Base-by-base conservation (phyloP, 92 coral and sea anemone genomes). In the Muricea muricata region DNA sequence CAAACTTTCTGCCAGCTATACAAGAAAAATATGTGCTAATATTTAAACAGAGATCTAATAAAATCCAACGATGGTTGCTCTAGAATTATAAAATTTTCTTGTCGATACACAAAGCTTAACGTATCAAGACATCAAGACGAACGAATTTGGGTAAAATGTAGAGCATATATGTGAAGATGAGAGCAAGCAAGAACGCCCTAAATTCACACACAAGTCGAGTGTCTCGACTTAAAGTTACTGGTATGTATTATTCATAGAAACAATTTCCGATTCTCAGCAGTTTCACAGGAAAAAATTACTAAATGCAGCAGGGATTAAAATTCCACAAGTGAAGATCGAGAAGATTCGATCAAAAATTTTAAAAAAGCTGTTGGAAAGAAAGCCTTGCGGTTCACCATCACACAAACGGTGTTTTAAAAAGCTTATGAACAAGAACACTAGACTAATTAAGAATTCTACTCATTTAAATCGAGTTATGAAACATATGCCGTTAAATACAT, bases 241-340 rank as follows among this genome's bases (percentile, higher is more conserved):
- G n/a, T n/a, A n/a, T n/a, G n/a, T n/a, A 52, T 41, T 73, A 73
- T 41, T 28, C 58, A 24, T 18, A 6, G 29, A 31, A 29, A 33
- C 52, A 30, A 50, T 75, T 75, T 75, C 65, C 80, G 80, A 48
- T 39, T 71, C 80, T 1, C 80, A 75, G 80, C 65, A 25, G 80
- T 75, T 75, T 66, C 65, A 45, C 8, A 10, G 70, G 31, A 63
- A n/a, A n/a, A n/a, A n/a, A n/a, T n/a, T n/a, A n/a, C n/a, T n/a
- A n/a, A n/a, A n/a, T n/a, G n/a, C n/a, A n/a, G n/a, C n/a, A n/a
- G n/a, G n/a, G n/a, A n/a, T n/a, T n/a, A n/a, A n/a, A n/a, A n/a
- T n/a, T n/a, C n/a, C n/a, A n/a, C n/a, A n/a, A n/a, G n/a, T n/a
- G n/a, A n/a, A n/a, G n/a, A n/a, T n/a, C n/a, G n/a, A n/a, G n/a